These are phyloP conservation scores for Lerema accius DNA, from an alignment of 1,140 invertebrate genomes.

Conservation along the genomic window DNA sequence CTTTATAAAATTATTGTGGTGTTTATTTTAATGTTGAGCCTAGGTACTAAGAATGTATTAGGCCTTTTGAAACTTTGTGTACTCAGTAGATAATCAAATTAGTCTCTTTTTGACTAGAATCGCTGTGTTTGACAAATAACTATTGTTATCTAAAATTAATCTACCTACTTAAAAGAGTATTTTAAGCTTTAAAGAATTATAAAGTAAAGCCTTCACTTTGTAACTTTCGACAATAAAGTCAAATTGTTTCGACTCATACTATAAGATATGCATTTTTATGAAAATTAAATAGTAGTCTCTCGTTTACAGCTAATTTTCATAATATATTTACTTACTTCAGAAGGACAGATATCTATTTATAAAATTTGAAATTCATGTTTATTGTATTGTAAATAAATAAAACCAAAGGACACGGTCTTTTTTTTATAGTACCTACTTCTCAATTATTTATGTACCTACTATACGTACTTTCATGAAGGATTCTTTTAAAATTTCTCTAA, in stretches of 20 bases:
- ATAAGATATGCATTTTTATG: constrained; percentile 2
- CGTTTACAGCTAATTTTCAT: neutral
- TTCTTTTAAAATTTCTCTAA: no score
- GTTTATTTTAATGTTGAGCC: neutral
- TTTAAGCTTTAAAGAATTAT: constrained; percentile 46
- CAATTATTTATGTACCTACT: no score
- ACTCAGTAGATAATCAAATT: constrained; percentile 33
- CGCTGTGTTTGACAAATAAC: constrained; percentile 82
- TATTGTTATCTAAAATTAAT: constrained; percentile 38
- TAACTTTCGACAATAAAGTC: constrained; percentile 62
- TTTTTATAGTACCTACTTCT: no score
- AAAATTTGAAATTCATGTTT: constrained; percentile 55
- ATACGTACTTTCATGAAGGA: no score
- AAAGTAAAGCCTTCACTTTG: constrained; percentile 28
- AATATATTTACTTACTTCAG: constrained; percentile 22
- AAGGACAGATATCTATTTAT: constrained; percentile 42
- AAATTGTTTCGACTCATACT: constrained; percentile 49
- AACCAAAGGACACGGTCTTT: constrained; percentile 50
- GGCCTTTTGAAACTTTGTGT: neutral
- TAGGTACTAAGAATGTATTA: neutral
- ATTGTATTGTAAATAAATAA: constrained; percentile 65
- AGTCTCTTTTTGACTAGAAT: constrained; percentile 62
- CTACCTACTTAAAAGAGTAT: constrained; percentile 19
- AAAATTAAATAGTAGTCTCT: constrained; percentile 1
- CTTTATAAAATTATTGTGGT: no score